Evolutionary conservation across 1,140 invertebrate genomes (phyloP).

Genomic region (Drosophila arawakana): DNA sequence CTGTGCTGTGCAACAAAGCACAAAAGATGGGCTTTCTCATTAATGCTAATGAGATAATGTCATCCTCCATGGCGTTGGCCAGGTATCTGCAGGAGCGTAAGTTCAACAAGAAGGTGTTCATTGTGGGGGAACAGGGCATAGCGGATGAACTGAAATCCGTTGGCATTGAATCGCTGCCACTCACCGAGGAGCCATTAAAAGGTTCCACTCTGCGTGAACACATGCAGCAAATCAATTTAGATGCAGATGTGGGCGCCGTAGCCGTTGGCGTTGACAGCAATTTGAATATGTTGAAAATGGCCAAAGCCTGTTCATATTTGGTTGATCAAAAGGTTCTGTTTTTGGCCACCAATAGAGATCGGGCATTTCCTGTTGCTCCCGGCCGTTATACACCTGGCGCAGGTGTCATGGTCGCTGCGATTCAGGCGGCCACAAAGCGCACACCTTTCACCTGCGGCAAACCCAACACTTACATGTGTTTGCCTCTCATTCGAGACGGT

Average conservation of each 20-base stretch:
- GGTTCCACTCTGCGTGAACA: constrained; percentile 16
- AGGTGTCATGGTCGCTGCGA: constrained; percentile 40
- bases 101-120: constrained; percentile 48
- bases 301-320: constrained; percentile 48
- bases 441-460: constrained; percentile 59
- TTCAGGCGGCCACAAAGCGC: constrained; percentile 33
- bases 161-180: constrained; percentile 47
- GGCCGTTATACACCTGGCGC: constrained; percentile 21
- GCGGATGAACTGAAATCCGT: constrained; percentile 48
- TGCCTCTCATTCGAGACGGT: constrained; percentile 43
- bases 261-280: constrained; percentile 49
- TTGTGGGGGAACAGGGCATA: constrained; percentile 57
- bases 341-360: constrained; percentile 60
- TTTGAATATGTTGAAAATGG: constrained; percentile 40
- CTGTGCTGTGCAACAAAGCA: constrained; percentile 27
- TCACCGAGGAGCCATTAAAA: neutral
- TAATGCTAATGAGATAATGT: constrained; percentile 39
- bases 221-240: constrained; percentile 54
- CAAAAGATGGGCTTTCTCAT: constrained; percentile 46
- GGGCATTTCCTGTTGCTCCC: neutral
- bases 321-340: constrained; percentile 27
- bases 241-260: constrained; percentile 51
- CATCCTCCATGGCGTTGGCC: constrained; percentile 39
- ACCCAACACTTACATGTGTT: constrained; percentile 52
- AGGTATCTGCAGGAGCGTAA: constrained; percentile 36